Base-by-base conservation (phyloP, 2,888 invertebrate genomes). In the Dermolepida albohirtum region DNA sequence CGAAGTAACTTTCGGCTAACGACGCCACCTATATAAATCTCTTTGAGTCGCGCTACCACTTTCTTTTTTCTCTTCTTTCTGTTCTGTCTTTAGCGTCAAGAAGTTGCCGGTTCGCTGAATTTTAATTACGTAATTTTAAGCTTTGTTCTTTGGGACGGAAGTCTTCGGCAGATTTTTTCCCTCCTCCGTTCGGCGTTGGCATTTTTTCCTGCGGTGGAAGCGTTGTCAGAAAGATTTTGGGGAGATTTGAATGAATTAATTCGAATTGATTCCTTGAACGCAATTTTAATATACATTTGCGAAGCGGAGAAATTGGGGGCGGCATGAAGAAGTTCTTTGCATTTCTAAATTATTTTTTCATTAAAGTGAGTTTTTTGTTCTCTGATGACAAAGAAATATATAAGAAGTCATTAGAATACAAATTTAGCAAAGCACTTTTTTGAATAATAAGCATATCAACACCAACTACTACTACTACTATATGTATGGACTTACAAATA, bases 41-140 rank as follows among this genome's bases (percentile, higher is more conserved):
- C 59, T 62, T 62, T 62, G 59, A 62, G 59, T 62, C 34, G 59
- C 59, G 54, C 40, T 49, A 34, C 47, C 49, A 47, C 34, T 49
- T 62, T 62, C 49, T 12, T 34, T 14, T 29, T 29, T 29, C 47
- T 34, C 47, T 29, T 44, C 27, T 59, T 16, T 49, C 16, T n/a
- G 7, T 27, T 27, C 27, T 34, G 34, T 12, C 39, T 34, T n/a
- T 22, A 17, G 59, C 47, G 47, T 62, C 47, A 62, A 62, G 59
- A 29, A 62, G 34, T 62, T 62, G 49, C 59, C 59, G 59, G 47
- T 59, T 43, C 54, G 66, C 57, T 66, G 69, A 69, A 66, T 66
- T 66, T 65, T 69, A 69, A 69, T 69, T 59, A 62, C 62, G 59
- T 51, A 67, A 59, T 67, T 66, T 59, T 59, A 65, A 51, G 68